Conservation (phyloP, 2,888 invertebrate species). For the Cyclophora albipunctata region DNA sequence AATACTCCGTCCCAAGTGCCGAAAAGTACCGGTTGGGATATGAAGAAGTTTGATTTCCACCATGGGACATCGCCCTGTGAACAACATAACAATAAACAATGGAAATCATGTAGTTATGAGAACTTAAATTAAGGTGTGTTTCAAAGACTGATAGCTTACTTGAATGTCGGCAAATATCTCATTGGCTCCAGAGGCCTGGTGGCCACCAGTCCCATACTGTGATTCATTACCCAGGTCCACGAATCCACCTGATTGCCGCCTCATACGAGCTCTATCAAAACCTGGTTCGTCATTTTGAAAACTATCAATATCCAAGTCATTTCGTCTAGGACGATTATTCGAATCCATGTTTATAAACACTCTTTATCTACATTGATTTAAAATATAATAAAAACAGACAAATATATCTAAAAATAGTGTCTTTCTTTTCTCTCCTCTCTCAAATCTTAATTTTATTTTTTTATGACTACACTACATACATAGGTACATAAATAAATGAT, state of each 20-base stretch:
- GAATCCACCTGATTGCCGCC: slow-evolving; percentile 83
- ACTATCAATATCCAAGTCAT: slow-evolving; percentile 59
- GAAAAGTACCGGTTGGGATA: slow-evolving; percentile 95
- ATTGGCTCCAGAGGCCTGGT: slow-evolving; percentile 90
- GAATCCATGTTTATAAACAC: slow-evolving; percentile 47
- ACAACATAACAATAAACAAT: slow-evolving; percentile 4
- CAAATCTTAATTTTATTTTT: too few relatives aligned
- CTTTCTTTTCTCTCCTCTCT: too few relatives aligned
- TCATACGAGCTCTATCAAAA: slow-evolving; percentile 69
- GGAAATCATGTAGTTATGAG: background rate
- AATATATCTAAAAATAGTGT: too few relatives aligned
- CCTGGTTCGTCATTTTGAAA: slow-evolving; percentile 62
- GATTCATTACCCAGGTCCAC: slow-evolving; percentile 84
- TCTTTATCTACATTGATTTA: background rate
- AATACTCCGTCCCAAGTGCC: slow-evolving; percentile 99
- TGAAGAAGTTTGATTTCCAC: slow-evolving; percentile 98
- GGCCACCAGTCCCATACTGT: slow-evolving; percentile 86
- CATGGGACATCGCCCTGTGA: slow-evolving; percentile 86
- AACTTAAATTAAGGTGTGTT: background rate
- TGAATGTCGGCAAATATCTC: slow-evolving; percentile 94
- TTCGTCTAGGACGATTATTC: slow-evolving; percentile 46
- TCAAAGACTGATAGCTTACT: slow-evolving; percentile 60
- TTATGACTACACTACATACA: too few relatives aligned
- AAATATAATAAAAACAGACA: too few relatives aligned
- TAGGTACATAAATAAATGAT: too few relatives aligned